Evolutionary conservation across 2,797 vertebrate genomes (phyloP).

Genomic region (Calcarius lapponicus): DNA sequence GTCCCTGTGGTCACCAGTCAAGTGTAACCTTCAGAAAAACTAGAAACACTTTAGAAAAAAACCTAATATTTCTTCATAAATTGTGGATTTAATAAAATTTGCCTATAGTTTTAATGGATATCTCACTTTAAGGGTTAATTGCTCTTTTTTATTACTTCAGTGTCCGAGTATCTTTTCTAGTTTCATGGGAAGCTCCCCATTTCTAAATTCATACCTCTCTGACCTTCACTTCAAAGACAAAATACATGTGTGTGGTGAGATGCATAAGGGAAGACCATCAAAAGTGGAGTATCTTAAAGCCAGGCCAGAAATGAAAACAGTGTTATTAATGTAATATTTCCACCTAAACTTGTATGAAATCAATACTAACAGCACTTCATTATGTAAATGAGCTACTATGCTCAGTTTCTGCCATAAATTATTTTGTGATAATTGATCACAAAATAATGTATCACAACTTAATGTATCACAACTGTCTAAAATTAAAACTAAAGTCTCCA

Average conservation of each 20-base stretch:
- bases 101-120: neutral
- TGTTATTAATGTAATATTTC: neutral
- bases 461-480: neutral
- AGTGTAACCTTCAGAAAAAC: neutral
- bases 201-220: neutral
- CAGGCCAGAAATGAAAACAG: neutral
- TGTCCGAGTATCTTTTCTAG: neutral
- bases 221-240: neutral
- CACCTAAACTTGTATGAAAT: neutral
- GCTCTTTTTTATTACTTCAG: neutral
- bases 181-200: neutral
- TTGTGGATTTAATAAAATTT: neutral
- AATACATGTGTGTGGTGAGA: neutral
- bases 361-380: neutral
- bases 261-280: neutral
- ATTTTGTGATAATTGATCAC: neutral
- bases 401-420: neutral
- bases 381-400: neutral
- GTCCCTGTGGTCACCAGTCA: neutral
- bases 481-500: neutral
- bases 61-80: neutral
- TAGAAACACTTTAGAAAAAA: neutral
- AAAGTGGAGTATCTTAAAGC: neutral
- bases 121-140: neutral
- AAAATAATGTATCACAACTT: neutral